Evolutionary conservation across 2,113 vertebrate species (phyloP).

Genomic region (Ovibos moschatus): DNA sequence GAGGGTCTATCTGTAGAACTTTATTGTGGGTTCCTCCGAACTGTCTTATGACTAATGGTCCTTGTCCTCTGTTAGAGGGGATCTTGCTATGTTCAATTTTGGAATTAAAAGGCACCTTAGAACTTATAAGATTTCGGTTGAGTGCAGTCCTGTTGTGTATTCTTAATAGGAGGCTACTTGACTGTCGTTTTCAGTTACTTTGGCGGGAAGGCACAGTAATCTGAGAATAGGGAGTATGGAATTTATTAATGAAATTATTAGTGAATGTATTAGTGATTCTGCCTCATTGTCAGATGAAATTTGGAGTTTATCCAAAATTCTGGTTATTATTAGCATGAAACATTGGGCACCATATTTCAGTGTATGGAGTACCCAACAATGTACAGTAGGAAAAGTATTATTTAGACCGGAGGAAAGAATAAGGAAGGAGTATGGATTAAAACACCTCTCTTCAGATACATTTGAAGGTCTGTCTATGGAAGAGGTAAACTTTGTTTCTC

Average conservation of each 20-base stretch:
- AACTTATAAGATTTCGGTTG: background rate
- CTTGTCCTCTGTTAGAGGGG: background rate
- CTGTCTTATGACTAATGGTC: background rate
- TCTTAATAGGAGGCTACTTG: background rate
- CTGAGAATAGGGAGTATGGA: background rate
- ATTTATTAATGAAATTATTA: background rate
- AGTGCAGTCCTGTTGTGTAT: background rate
- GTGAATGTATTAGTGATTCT: background rate
- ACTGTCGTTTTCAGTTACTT: background rate
- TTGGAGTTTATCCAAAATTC: background rate
- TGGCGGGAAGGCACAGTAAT: background rate
- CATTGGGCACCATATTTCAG: background rate
- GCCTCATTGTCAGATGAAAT: background rate
- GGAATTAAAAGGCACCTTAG: background rate
- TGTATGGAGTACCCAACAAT: background rate
- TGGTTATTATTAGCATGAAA: background rate
- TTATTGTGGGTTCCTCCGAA: background rate
- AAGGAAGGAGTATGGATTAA: background rate
- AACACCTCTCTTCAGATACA: background rate
- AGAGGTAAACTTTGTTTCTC: background rate
- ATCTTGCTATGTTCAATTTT: background rate
- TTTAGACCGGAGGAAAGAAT: background rate
- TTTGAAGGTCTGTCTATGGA: background rate
- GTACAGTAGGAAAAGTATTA: background rate
- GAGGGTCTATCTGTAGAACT: background rate